A percentile compares a stretch with the other conserved stretches of the same genome.
These are phyloP conservation scores for Oreochromis mossambicus DNA, from an alignment of 2,797 vertebrate species.

Conservation along the genomic window DNA sequence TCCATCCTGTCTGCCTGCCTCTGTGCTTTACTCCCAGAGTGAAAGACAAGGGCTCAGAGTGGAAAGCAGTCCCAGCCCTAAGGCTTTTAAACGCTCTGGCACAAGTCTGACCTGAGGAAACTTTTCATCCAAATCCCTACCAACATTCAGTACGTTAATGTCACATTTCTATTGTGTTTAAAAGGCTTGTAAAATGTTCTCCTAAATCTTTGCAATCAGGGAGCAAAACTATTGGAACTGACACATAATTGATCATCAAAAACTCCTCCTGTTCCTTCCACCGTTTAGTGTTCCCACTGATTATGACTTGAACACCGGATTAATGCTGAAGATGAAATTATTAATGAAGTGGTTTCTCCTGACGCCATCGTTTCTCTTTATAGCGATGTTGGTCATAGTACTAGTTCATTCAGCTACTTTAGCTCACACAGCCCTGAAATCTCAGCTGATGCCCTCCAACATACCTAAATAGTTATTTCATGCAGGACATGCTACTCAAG, in stretches of 20 bases:
- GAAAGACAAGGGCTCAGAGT: background rate
- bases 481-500: background rate
- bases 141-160: background rate
- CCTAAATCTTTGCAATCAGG: background rate
- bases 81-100: background rate
- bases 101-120: background rate
- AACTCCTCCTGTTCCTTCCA: background rate
- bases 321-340: background rate
- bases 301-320: background rate
- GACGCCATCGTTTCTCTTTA: background rate
- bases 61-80: background rate
- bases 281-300: background rate
- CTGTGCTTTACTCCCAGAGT: background rate
- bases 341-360: background rate
- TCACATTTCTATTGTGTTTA: background rate
- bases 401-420: background rate
- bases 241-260: background rate
- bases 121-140: background rate
- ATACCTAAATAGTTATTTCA: background rate
- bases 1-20: background rate
- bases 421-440: background rate
- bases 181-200: background rate
- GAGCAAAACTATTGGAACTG: background rate
- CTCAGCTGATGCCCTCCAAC: background rate
- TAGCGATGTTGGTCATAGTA: background rate